phyloP scores from a whole-genome alignment of 2,797 vertebrate species.

The Serranus cabrilla region DNA sequence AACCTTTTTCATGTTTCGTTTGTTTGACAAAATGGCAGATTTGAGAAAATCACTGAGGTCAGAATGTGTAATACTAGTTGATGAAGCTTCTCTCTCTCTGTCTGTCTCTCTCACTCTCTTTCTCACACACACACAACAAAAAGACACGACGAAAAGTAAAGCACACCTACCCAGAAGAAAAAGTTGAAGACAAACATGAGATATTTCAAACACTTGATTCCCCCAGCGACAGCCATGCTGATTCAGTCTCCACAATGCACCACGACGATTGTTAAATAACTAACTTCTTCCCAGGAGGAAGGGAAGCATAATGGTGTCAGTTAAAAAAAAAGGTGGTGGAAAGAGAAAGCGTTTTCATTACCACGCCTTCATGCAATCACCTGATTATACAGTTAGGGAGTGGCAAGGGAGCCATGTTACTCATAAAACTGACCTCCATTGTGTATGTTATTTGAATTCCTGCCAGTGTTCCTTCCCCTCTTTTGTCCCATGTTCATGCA shows the following conservation, averaged over 20 bases:
- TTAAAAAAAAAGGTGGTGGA: background rate
- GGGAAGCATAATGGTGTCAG: constrained; percentile 20
- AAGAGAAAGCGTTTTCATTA: constrained; percentile 2
- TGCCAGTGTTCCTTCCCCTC: background rate
- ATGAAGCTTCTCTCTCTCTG: background rate
- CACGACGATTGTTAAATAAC: background rate
- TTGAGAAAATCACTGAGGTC: background rate
- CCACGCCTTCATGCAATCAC: constrained; percentile 60
- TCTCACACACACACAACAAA: constrained; percentile 1
- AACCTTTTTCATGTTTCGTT: background rate
- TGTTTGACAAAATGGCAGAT: constrained; percentile 6
- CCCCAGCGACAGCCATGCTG: constrained; percentile 78
- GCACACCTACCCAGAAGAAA: constrained; percentile 83
- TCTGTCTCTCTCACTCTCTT: background rate
- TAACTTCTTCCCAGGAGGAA: constrained; percentile 21
- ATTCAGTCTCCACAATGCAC: constrained; percentile 1
- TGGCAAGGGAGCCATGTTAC: constrained; percentile 22
- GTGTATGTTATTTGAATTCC: background rate
- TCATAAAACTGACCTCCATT: background rate
- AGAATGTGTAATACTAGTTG: background rate
- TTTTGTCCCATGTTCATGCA: constrained; percentile 4
- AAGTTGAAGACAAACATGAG: constrained; percentile 81
- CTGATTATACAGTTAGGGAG: constrained; percentile 56
- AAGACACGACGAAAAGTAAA: constrained; percentile 4
- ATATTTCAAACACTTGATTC: constrained; percentile 82